These are phyloP conservation scores for Rhinophrynus dorsalis DNA, from an alignment of 2,797 vertebrate genomes.

Conservation along the genomic window DNA sequence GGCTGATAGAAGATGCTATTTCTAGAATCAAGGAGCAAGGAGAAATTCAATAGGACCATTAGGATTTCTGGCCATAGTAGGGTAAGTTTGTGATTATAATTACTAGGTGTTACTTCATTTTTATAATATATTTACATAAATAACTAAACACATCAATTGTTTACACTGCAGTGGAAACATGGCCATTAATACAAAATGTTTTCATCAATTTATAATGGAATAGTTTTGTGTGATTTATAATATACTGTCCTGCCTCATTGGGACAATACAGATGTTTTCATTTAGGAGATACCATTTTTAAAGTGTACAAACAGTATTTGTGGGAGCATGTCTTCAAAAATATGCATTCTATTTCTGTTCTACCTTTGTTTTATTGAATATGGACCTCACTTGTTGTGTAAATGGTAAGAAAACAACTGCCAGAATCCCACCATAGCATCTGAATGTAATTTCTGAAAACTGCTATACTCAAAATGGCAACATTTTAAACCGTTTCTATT, in stretches of 20 bases:
- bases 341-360: slow-evolving; percentile 20
- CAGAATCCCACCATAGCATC: slow-evolving; percentile 36
- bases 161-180: slow-evolving; percentile 3
- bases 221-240: slow-evolving; percentile 17
- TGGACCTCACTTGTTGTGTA: slow-evolving; percentile 4
- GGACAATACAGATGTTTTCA: slow-evolving; percentile 1
- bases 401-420: slow-evolving; percentile 14
- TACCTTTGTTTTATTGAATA: not conserved
- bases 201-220: slow-evolving; percentile 3
- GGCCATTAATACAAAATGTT: not conserved
- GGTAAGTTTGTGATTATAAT: too few relatives aligned
- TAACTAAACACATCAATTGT: not conserved
- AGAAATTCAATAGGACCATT: too few relatives aligned
- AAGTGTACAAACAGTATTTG: not conserved
- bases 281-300: slow-evolving; percentile 10
- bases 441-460: slow-evolving; percentile 46
- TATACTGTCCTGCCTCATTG: not conserved
- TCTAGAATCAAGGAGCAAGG: too few relatives aligned
- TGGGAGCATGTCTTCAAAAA: slow-evolving; percentile 14
- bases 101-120: too few relatives aligned
- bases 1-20: too few relatives aligned
- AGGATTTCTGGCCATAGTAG: too few relatives aligned
- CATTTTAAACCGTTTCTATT: slow-evolving; percentile 33
- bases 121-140: too few relatives aligned
- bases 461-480: slow-evolving; percentile 13